Percentiles rank a stretch among this genome's conserved stretches.
These are phyloP conservation scores for Synergus laeviventris DNA, from an alignment of 2,888 invertebrate species.

Conservation along the genomic window DNA sequence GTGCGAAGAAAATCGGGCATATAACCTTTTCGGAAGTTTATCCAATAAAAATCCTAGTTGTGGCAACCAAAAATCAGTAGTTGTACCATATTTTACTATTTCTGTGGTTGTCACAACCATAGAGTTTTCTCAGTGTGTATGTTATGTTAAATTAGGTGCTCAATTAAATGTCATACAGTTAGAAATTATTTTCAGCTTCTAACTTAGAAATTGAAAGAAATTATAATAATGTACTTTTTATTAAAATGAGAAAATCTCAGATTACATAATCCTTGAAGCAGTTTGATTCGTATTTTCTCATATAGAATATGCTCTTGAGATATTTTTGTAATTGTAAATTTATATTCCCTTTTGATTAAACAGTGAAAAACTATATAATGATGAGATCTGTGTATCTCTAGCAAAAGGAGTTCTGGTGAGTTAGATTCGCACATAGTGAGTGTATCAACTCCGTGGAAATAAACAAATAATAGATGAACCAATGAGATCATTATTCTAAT, in stretches of 20 bases:
- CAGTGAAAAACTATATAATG: neutral
- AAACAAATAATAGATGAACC: neutral
- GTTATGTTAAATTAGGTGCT: too few relatives aligned
- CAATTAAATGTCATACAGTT: neutral
- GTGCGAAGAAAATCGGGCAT: too few relatives aligned
- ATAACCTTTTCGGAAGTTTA: too few relatives aligned
- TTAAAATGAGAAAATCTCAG: neutral
- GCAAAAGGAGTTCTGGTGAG: neutral
- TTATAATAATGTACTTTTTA: neutral
- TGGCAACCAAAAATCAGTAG: too few relatives aligned
- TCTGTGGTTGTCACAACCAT: too few relatives aligned
- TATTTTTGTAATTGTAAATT: neutral
- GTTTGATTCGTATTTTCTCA: neutral
- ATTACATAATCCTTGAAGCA: too few relatives aligned
- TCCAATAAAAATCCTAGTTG: too few relatives aligned
- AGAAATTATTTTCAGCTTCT: neutral
- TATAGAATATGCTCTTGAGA: neutral
- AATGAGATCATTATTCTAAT: constrained; percentile 4
- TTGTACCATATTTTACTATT: too few relatives aligned
- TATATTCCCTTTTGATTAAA: neutral
- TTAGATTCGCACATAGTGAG: neutral
- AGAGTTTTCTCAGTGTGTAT: too few relatives aligned
- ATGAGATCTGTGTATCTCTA: neutral
- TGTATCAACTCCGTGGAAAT: neutral
- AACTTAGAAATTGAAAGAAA: neutral